A percentile compares a stretch with the other conserved stretches of the same genome.
Conservation (phyloP, 92 coral and sea anemone genomes). For the Siderastrea siderea region DNA sequence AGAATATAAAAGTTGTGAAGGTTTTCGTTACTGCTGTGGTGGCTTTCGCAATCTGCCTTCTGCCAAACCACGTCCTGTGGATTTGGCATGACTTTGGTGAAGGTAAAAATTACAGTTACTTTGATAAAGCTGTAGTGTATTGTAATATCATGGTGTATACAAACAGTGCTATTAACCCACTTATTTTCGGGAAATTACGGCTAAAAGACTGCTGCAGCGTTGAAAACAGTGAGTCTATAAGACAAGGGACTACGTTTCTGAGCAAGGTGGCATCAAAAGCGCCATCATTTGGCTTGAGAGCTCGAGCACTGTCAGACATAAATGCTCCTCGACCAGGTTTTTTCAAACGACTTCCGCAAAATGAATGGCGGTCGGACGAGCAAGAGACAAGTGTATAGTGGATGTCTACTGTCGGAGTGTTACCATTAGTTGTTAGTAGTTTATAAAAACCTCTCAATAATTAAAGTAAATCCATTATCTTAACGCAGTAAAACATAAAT, state of each 20-base stretch:
- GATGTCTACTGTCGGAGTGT: background rate
- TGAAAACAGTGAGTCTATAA: background rate
- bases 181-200: constrained; percentile 82
- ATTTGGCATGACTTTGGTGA: constrained; percentile 84
- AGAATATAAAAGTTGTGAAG: constrained; percentile 73
- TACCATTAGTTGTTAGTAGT: background rate
- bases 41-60: constrained; percentile 74
- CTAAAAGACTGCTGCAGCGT: constrained; percentile 41
- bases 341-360: background rate
- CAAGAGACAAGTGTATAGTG: background rate
- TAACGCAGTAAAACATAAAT: background rate
- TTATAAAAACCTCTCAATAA: background rate
- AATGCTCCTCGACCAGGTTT: background rate
- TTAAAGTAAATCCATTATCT: background rate
- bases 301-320: constrained; percentile 11
- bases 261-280: background rate
- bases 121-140: constrained; percentile 55
- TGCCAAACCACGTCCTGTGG: constrained; percentile 82
- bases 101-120: constrained; percentile 54
- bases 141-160: constrained; percentile 76
- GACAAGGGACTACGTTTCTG: background rate
- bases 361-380: constrained; percentile 11
- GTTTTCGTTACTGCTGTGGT: constrained; percentile 77
- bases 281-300: background rate
- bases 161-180: constrained; percentile 89